Base-by-base conservation (phyloP, 2,888 invertebrate species). In the Ophion ventricosus region DNA sequence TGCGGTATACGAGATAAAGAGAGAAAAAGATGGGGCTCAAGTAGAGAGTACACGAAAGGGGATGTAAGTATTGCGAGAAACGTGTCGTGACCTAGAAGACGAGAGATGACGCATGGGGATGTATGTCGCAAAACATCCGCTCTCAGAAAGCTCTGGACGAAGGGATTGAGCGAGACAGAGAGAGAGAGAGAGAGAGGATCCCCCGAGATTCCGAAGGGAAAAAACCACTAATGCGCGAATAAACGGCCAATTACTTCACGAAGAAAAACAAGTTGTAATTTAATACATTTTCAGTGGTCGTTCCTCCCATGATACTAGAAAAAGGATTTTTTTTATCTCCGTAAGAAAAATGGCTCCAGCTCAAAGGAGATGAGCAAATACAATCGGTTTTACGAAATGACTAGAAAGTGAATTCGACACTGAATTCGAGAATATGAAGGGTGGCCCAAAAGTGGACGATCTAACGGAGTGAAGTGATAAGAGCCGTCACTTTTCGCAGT, bases 1-100 rank as follows among this genome's bases (percentile, higher is more conserved):
- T 86, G 73, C 75, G 80, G 61, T 64, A 67, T 76, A 73, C 61
- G 82, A 82, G 82, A 66, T 80, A 83, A 76, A 57, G 61, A 72
- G 57, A 63, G 73, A 49, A 73, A 70, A 77, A 49, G 64, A 80
- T 64, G 59, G 56, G 40, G 25, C 49, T 67, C 59, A 20, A 80
- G 73, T 25, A 43, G 43, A 70, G n/a, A 57, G 23, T 66, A 57
- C n/a, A 43, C 59, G 40, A 82, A 66, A 56, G 59, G 54, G 66
- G 57, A 49, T 69, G 59, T 40, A 64, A 69, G 57, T 79, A 70
- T 69, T 63, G 82, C 56, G 78, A 64, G 63, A 56, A 81, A 75
- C 75, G 64, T 66, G 29, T 75, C 56, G 49, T 23, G 54, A 75
- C 49, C 54, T 56, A 64, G 35, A 75, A 20, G 64, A 63, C 64